phyloP scores from a whole-genome alignment of 2,113 vertebrate genomes.

The Corydoras sp. region DNA sequence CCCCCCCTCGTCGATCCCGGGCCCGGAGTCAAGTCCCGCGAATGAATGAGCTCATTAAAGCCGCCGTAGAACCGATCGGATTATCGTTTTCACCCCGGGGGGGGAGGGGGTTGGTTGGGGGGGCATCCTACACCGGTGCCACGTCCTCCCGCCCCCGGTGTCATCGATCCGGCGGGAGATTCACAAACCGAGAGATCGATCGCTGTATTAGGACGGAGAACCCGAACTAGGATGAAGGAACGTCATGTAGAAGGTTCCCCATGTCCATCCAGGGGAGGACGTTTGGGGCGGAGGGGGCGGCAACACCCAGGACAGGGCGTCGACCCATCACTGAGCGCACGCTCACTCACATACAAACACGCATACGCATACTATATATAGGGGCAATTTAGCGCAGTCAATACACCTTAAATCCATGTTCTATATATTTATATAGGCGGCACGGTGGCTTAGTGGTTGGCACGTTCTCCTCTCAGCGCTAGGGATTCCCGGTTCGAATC shows the following conservation, averaged over 20 bases:
- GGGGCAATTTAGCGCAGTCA: too few relatives aligned
- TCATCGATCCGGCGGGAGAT: background rate
- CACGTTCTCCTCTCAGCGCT: too few relatives aligned
- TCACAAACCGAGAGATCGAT: background rate
- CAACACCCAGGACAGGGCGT: too few relatives aligned
- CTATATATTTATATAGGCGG: too few relatives aligned
- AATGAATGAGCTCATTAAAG: conserved; percentile 77
- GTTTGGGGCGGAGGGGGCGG: too few relatives aligned
- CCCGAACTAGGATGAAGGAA: background rate
- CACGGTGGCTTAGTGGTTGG: too few relatives aligned
- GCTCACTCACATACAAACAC: too few relatives aligned
- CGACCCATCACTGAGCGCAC: too few relatives aligned
- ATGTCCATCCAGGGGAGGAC: too few relatives aligned
- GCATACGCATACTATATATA: too few relatives aligned
- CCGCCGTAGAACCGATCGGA: conserved; percentile 71
- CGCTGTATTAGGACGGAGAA: background rate
- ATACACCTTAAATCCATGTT: too few relatives aligned
- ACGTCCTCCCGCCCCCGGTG: background rate
- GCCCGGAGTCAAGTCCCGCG: conserved; percentile 66
- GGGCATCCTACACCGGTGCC: conserved; percentile 15
- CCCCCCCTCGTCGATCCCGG: conserved; percentile 62
- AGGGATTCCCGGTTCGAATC: too few relatives aligned
- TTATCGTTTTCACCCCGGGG: conserved; percentile 71
- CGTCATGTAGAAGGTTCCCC: background rate
- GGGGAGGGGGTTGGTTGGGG: conserved; percentile 40